These are phyloP conservation scores for Ctenodactylus gundi DNA, from an alignment of 2,113 vertebrate genomes.

Conservation along the genomic window DNA sequence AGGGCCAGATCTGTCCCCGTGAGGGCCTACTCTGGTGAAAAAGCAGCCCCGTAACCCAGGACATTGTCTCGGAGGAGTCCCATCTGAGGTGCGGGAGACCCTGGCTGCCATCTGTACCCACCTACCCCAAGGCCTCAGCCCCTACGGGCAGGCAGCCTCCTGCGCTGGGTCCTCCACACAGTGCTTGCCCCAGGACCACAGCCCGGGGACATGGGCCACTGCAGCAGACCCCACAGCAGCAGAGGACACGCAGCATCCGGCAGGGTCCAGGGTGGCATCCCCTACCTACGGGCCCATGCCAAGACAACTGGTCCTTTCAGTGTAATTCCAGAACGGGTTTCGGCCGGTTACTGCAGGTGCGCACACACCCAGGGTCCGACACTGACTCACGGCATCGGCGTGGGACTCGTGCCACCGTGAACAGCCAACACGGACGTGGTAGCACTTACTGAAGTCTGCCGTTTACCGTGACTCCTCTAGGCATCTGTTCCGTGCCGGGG, in stretches of 20 bases:
- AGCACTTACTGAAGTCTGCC: no score
- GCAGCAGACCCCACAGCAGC: background rate
- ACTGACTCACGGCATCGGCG: no score
- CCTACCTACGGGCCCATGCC: background rate
- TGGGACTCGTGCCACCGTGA: no score
- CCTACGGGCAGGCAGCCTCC: background rate
- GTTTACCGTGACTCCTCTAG: no score
- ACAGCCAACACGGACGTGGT: no score
- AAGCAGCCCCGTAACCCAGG: background rate
- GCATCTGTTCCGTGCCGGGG: no score
- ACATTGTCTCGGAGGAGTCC: background rate
- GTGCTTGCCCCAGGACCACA: no score
- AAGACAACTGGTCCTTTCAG: background rate
- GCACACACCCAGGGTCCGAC: background rate
- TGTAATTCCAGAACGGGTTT: background rate
- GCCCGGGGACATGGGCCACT: rapidly evolving
- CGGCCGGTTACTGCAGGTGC: background rate
- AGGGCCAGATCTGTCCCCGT: background rate
- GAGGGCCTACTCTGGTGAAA: rapidly evolving
- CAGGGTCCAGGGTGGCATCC: rapidly evolving
- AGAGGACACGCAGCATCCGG: background rate
- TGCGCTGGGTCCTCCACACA: rapidly evolving
- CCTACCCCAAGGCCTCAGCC: rapidly evolving
- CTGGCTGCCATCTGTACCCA: background rate
- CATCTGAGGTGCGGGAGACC: rapidly evolving